Conservation (phyloP, 1,140 invertebrate genomes). For the Geopemphigus sp. region DNA sequence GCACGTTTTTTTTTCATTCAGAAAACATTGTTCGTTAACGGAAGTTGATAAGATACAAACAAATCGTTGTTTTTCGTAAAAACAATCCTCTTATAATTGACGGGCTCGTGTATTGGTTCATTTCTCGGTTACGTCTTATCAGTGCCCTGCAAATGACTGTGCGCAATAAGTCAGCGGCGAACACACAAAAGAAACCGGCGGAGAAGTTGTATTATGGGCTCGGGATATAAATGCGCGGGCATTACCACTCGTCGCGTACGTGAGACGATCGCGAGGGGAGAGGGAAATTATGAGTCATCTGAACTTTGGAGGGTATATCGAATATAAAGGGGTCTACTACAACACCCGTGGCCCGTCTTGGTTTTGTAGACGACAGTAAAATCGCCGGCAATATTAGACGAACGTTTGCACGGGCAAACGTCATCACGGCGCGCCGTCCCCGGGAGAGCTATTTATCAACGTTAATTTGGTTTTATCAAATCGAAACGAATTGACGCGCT, state of each 20-base stretch:
- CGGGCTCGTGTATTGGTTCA: conserved; percentile 21
- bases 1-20: too few species aligned
- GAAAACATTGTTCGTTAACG: too few species aligned
- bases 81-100: conserved; percentile 10
- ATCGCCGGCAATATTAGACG: background rate
- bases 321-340: conserved; percentile 36
- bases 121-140: conserved; percentile 24
- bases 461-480: conserved; percentile 20
- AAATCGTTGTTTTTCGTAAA: conserved; percentile 23
- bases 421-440: background rate
- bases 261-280: background rate
- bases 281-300: conserved; percentile 33
- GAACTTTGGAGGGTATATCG: conserved; percentile 39
- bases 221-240: background rate
- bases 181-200: conserved; percentile 27
- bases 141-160: conserved; percentile 30
- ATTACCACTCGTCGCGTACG: background rate
- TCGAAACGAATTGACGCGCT: background rate
- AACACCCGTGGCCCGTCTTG: conserved; percentile 11
- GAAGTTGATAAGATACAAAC: conserved; percentile 9
- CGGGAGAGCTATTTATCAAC: background rate
- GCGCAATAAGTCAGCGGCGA: conserved; percentile 22
- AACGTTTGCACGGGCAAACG: background rate
- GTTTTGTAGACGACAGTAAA: conserved; percentile 37
- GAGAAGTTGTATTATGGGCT: conserved; percentile 26